Conservation (phyloP, 2,113 vertebrate species). For the Bubo scandiacus region DNA sequence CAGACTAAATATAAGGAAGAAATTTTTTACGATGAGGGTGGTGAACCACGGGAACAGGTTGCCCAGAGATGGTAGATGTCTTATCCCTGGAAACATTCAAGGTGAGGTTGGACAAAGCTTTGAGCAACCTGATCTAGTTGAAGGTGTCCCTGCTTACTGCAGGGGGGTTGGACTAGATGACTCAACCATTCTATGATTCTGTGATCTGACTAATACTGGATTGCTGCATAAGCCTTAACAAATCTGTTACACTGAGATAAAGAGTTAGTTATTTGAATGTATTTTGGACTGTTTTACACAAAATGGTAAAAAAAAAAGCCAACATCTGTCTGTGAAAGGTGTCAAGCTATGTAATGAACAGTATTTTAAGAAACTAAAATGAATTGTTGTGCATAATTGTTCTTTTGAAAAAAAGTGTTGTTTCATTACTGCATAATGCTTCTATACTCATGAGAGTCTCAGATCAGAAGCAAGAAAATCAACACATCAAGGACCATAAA, state of each 20-base stretch:
- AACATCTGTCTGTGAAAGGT: background rate
- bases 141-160: background rate
- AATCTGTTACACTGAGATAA: background rate
- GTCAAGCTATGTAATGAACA: background rate
- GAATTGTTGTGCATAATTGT: background rate
- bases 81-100: background rate
- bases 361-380: background rate
- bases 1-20: background rate
- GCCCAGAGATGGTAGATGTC: background rate
- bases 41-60: background rate
- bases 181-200: background rate
- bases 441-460: background rate
- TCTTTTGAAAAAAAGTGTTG: background rate
- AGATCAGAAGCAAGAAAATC: background rate
- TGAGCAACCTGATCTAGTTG: background rate
- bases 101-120: background rate
- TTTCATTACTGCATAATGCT: background rate
- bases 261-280: background rate
- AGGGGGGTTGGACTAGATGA: background rate
- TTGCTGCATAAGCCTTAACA: background rate
- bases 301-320: background rate
- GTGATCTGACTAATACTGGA: background rate
- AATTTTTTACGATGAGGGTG: background rate
- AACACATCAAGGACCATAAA: background rate
- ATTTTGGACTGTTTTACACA: background rate